Evolutionary conservation across 1,140 invertebrate species (phyloP).

Genomic region (Drosophila takahashii): DNA sequence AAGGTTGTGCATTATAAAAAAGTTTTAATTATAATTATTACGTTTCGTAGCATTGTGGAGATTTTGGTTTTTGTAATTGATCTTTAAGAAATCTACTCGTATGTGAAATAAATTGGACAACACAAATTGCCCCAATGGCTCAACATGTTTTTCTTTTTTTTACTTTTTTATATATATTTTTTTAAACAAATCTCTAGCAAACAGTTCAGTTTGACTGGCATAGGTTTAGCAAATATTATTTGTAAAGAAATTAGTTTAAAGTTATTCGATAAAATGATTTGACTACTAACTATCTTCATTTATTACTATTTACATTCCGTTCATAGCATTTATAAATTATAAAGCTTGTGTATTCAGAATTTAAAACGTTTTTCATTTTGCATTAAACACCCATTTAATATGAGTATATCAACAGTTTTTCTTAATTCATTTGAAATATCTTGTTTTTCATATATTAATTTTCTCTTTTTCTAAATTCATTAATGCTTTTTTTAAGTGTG

Average conservation of each 20-base stretch:
- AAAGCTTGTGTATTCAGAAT: conserved; percentile 50
- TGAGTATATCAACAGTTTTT: conserved; percentile 9
- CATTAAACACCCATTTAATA: not conserved
- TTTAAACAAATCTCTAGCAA: conserved; percentile 56
- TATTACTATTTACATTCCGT: conserved; percentile 27
- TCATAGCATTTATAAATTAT: conserved; percentile 44
- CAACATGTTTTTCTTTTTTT: conserved; percentile 15
- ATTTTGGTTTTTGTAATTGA: conserved; percentile 52
- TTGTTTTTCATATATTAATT: conserved; percentile 19
- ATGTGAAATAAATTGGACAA: conserved; percentile 60
- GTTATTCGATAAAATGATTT: conserved; percentile 43
- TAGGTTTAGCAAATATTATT: conserved; percentile 51
- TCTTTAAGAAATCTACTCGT: conserved; percentile 62
- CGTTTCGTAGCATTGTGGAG: conserved; percentile 51
- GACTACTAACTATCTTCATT: conserved; percentile 28
- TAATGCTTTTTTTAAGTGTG: conserved; percentile 22
- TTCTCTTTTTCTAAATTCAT: conserved; percentile 31
- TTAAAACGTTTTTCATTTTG: conserved; percentile 41
- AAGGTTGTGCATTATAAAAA: conserved; percentile 52
- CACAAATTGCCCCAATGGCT: conserved; percentile 44
- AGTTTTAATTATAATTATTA: conserved; percentile 36
- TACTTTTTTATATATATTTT: conserved; percentile 22
- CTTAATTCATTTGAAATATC: not conserved
- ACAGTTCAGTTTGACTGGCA: conserved; percentile 40
- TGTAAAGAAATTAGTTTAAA: conserved; percentile 38